phyloP scores from a whole-genome alignment of 2,888 invertebrate genomes.

The Temnothorax unifasciatus region DNA sequence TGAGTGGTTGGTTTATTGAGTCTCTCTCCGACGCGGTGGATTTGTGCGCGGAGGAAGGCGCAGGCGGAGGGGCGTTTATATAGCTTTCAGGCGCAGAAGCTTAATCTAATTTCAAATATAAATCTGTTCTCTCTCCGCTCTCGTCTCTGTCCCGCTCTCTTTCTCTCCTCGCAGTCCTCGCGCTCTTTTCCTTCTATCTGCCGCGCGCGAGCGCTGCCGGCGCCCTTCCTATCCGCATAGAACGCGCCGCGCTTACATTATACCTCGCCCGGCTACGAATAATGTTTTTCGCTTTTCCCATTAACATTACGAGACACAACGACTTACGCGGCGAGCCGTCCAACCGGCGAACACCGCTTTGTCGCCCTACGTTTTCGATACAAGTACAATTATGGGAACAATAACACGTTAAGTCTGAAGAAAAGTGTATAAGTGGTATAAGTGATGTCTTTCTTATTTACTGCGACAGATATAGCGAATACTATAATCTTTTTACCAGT shows the following conservation, averaged over 20 bases:
- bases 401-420: slow-evolving; percentile 8
- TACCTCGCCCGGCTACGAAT: slow-evolving; percentile 78
- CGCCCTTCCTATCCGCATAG: slow-evolving; percentile 67
- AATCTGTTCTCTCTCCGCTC: slow-evolving; percentile 84
- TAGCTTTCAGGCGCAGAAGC: slow-evolving; percentile 86
- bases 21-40: slow-evolving; percentile 81
- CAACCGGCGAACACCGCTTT: slow-evolving; percentile 33
- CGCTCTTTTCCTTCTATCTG: slow-evolving; percentile 47
- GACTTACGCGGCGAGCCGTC: slow-evolving; percentile 9
- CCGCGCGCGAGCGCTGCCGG: slow-evolving; percentile 9
- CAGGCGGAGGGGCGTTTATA: slow-evolving; percentile 83
- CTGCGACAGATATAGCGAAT: not conserved
- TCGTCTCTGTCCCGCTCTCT: slow-evolving; percentile 62
- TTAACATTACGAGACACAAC: slow-evolving; percentile 72
- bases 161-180: slow-evolving; percentile 52
- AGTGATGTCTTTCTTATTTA: not conserved
- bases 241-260: slow-evolving; percentile 75
- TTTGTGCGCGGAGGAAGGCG: slow-evolving; percentile 78
- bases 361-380: slow-evolving; percentile 23
- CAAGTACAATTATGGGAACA: slow-evolving; percentile 17
- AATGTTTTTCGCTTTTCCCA: slow-evolving; percentile 76
- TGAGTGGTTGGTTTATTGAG: slow-evolving; percentile 85
- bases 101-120: slow-evolving; percentile 86
- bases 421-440: not conserved
- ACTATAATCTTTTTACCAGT: not conserved